These are phyloP conservation scores for Gibbula magus DNA, from an alignment of 2,888 invertebrate genomes.

Conservation along the genomic window DNA sequence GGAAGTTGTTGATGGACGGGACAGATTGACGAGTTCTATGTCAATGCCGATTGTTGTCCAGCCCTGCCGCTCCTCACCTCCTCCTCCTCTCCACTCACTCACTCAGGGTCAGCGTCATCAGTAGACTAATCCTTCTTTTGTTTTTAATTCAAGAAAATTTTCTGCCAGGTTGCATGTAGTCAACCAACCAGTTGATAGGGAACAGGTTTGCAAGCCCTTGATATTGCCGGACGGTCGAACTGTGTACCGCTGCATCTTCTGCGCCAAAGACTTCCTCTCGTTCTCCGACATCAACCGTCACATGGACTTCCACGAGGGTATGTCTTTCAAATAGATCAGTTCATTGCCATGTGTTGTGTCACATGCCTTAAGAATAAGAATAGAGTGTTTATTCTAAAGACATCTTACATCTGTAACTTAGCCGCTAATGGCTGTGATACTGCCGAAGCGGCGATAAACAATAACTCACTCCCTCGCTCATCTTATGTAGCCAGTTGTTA, in stretches of 20 bases:
- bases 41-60: too few species aligned
- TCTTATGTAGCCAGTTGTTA: too few species aligned
- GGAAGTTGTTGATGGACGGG: too few species aligned
- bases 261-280: conserved; percentile 75
- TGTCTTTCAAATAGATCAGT: conserved; percentile 5
- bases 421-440: too few species aligned
- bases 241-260: conserved; percentile 74
- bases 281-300: conserved; percentile 76
- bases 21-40: too few species aligned
- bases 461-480: too few species aligned
- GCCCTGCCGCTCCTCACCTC: neutral
- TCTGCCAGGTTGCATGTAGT: conserved; percentile 69
- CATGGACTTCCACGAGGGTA: conserved; percentile 77
- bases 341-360: too few species aligned
- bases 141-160: conserved; percentile 25
- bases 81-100: neutral
- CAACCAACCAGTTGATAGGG: conserved; percentile 68
- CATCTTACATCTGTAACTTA: too few species aligned
- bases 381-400: too few species aligned
- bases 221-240: conserved; percentile 71
- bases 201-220: conserved; percentile 71
- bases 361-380: too few species aligned
- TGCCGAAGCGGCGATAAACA: too few species aligned
- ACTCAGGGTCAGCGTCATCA: conserved; percentile 12
- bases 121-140: conserved; percentile 12